These are phyloP conservation scores for Serranus cabrilla DNA, from an alignment of 2,797 vertebrate species.

Conservation along the genomic window DNA sequence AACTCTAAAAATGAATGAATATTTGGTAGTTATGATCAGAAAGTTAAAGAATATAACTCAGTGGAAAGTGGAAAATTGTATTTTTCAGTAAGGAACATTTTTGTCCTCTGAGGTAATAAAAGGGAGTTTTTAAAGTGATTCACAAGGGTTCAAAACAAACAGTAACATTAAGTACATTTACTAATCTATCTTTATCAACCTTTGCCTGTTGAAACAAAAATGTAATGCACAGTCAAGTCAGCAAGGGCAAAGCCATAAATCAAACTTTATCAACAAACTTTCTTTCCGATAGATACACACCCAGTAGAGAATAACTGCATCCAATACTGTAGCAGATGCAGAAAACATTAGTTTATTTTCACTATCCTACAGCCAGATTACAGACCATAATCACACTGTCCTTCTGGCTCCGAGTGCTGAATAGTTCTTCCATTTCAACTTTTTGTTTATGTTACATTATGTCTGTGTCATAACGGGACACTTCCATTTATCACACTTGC, in stretches of 20 bases:
- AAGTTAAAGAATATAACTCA: too few species aligned
- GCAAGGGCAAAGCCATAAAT: conserved; percentile 52
- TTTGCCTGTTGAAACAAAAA: conserved; percentile 1
- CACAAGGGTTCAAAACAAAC: neutral
- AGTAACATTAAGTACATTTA: neutral
- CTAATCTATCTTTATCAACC: conserved; percentile 9
- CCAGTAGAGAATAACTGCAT: conserved; percentile 1
- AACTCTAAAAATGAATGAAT: too few species aligned
- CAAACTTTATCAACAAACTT: conserved; percentile 48
- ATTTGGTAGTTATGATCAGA: too few species aligned
- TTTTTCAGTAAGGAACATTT: too few species aligned
- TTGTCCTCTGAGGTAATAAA: too few species aligned
- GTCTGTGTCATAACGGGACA: neutral
- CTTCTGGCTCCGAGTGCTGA: neutral
- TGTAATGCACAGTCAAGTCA: neutral
- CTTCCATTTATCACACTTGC: neutral
- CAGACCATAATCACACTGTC: neutral
- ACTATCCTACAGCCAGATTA: conserved; percentile 4
- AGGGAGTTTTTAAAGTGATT: too few species aligned
- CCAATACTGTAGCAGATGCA: neutral
- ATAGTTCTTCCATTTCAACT: neutral
- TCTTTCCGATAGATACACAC: neutral
- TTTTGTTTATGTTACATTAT: neutral
- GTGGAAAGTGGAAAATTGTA: too few species aligned
- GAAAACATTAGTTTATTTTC: conserved; percentile 6